Evolutionary conservation across 2,797 vertebrate species (phyloP), one percentile per base, ranked within the genome.

Genomic region (Cephalopachus bancanus): DNA sequence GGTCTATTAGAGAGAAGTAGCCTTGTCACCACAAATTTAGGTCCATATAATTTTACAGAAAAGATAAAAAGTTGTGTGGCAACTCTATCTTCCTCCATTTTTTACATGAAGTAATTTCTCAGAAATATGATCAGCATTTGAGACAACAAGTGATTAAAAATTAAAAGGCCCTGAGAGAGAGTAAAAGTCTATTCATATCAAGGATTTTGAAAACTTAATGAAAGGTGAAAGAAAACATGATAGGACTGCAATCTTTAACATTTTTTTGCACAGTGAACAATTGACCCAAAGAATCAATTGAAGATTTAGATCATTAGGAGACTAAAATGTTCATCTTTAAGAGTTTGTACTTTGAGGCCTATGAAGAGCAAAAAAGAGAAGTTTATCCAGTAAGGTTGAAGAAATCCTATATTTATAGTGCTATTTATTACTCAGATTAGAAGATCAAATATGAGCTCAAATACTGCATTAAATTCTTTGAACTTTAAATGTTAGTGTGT

Each of bases 11-110:
- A 96, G 94, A 98, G 98, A 97, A 98, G 96, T 97, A 96, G 97
- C 76, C 98, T 98, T 99, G 98, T 99, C 98, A 99, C 98, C 98
- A 98, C 98, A 98, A 98, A 97, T 98, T 98, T 98, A 98, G 98
- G 97, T 97, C 98, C 98, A 98, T 98, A 98, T 98, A 98, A 98
- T 98, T 98, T 98, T 96, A 95, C 97, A 98, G 98, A 98, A 98
- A 98, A 98, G 98, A 99, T 99, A 98, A 99, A 99, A 99, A 98
- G 94, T 97, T 98, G 98, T 97, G 98, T 98, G 97, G 98, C 98
- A 99, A 99, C 95, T 98, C 98, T 98, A 98, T 99, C 98, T 99
- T 98, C 98, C 98, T 98, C 98, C 76, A 98, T 98, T 98, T 98
- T 98, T 98, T 98, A 97, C 98, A 98, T 98, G 98, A 98, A 98